Percentiles rank a stretch among this genome's conserved stretches.
These are phyloP conservation scores for Euphonia xanthogaster DNA, from an alignment of 2,797 vertebrate genomes.

Conservation along the genomic window DNA sequence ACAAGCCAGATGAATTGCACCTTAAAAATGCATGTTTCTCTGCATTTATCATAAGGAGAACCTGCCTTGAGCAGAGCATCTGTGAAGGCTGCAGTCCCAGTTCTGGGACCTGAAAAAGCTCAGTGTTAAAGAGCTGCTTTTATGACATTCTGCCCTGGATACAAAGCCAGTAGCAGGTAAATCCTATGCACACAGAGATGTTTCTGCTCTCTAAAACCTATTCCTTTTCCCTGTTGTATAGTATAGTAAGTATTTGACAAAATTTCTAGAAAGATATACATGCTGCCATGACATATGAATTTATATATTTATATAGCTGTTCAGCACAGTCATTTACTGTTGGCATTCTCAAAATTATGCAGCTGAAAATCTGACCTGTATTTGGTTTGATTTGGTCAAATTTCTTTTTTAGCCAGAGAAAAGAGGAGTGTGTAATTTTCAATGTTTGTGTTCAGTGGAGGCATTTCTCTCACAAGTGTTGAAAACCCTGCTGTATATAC, in stretches of 20 bases:
- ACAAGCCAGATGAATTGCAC: conserved; percentile 2
- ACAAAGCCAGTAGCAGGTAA: not conserved
- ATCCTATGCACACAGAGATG: not conserved
- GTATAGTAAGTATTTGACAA: not conserved
- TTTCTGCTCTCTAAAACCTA: not conserved
- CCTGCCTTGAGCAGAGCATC: not conserved
- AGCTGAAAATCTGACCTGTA: not conserved
- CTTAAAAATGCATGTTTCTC: conserved; percentile 10
- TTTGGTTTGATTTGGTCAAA: not conserved
- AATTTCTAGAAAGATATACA: not conserved
- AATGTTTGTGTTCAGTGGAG: not conserved
- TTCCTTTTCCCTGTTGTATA: not conserved
- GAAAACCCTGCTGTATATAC: not conserved
- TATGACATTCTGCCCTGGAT: not conserved
- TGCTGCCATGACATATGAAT: not conserved
- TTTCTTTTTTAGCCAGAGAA: not conserved
- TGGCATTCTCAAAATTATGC: not conserved
- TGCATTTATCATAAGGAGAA: not conserved
- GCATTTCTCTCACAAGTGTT: not conserved
- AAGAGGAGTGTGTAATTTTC: not conserved
- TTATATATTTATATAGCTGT: not conserved
- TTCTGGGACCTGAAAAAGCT: not conserved
- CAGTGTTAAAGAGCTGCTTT: not conserved
- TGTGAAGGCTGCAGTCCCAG: not conserved
- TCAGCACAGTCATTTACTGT: not conserved